Evolutionary conservation across 2,888 invertebrate species (phyloP).

Genomic region (Cremastinae sp.): DNA sequence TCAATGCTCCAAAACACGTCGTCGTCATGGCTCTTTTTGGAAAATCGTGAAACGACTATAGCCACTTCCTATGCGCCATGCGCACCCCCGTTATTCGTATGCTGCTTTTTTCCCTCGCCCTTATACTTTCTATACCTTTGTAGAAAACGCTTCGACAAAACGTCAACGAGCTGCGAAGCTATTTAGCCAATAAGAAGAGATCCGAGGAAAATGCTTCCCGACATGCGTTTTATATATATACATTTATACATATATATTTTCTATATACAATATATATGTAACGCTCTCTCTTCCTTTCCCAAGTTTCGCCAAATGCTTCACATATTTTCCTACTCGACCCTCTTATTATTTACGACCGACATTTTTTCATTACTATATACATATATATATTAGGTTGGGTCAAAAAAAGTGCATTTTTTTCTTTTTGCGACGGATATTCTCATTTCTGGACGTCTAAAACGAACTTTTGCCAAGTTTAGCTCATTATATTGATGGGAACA

Average conservation of each 20-base stretch:
- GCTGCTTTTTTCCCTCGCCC: too few relatives aligned
- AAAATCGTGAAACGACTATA: constrained; percentile 34
- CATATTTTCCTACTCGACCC: too few relatives aligned
- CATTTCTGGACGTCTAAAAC: too few relatives aligned
- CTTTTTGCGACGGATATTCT: too few relatives aligned
- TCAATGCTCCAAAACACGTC: constrained; percentile 38
- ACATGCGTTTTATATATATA: not conserved
- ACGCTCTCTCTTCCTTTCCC: too few relatives aligned
- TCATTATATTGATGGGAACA: too few relatives aligned
- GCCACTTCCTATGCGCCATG: not conserved
- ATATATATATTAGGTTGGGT: too few relatives aligned
- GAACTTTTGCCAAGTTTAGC: too few relatives aligned
- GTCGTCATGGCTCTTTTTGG: constrained; percentile 24
- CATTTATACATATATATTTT: not conserved
- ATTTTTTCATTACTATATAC: too few relatives aligned
- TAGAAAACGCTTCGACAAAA: constrained; percentile 26
- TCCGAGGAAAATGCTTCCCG: not conserved
- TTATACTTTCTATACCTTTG: not conserved
- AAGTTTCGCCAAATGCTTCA: too few relatives aligned
- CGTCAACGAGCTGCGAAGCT: constrained; percentile 12
- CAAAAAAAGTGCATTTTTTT: too few relatives aligned
- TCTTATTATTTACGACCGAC: too few relatives aligned
- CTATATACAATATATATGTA: not conserved
- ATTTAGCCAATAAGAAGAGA: not conserved
- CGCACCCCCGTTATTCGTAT: not conserved